phyloP scores from a whole-genome alignment of 2,888 invertebrate genomes.

The Phrixothrix hirtus region DNA sequence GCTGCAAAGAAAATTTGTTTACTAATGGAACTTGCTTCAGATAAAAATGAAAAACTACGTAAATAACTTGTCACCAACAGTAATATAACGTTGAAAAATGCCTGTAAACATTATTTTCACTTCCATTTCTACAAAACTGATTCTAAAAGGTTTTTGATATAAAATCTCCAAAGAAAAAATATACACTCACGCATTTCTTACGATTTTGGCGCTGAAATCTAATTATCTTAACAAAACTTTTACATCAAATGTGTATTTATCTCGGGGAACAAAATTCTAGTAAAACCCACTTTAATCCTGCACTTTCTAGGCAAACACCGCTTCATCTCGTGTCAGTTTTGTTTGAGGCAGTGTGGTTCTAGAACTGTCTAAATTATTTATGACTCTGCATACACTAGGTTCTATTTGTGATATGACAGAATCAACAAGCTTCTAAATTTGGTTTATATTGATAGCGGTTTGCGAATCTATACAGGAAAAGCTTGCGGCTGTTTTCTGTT shows the following conservation, averaged over 20 bases:
- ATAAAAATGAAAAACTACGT: neutral
- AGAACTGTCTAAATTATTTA: neutral
- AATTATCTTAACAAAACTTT: no score
- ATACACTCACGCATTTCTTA: no score
- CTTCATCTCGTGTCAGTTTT: neutral
- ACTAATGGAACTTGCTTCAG: neutral
- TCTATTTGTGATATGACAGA: neutral
- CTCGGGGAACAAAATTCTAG: no score
- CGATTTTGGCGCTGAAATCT: no score
- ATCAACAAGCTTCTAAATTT: neutral
- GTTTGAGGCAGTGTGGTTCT: neutral
- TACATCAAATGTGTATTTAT: no score
- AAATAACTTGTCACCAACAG: neutral
- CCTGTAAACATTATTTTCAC: neutral
- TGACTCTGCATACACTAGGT: neutral
- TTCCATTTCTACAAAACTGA: no score
- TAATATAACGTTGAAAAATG: neutral
- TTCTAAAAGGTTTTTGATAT: no score
- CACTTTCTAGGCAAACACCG: neutral
- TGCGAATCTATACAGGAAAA: no score
- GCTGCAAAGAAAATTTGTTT: neutral
- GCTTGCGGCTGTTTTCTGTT: no score
- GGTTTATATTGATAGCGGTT: no score
- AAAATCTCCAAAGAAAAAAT: neutral
- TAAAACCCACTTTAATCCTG: no score